Evolutionary conservation across 2,888 invertebrate genomes (phyloP), one percentile per base, ranked within the genome.

Genomic region (Heterodera filipjevi): DNA sequence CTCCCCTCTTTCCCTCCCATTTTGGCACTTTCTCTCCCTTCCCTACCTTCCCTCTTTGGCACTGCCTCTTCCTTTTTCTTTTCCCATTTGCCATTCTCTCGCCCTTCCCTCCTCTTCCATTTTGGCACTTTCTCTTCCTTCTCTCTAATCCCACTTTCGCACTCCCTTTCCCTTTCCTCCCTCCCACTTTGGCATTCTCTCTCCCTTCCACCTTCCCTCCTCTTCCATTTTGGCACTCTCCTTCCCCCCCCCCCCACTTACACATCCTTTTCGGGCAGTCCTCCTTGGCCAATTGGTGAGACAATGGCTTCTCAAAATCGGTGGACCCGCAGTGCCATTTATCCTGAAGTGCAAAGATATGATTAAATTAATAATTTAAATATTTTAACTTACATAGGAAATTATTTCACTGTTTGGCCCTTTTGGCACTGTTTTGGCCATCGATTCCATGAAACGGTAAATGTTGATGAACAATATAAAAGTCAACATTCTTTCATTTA

Each of bases 231-330:
- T 66, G 39, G 39, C 39, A 39, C 2, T 39, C 10, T n/a, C n/a
- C n/a, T n/a, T n/a, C n/a, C 39, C 39, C 19, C 53, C 22, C 6
- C 19, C 53, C 22, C 19, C 49, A 79, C 78, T 49, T 70, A 79
- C 77, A 79, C 79, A 79, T 79, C 79, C 79, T 30, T 53, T 49
- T 66, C 19, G 79, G 79, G 22, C 79, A 79, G 46, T 77, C 66
- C n/a, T 32, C 53, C 39, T 78, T 22, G 49, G 79, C 46, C 16
- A 79, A 14, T 19, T 79, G 79, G 59, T 79, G 79, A 32, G 77
- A 77, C n/a, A 79, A 44, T 30, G 59, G 46, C 30, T 35, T 79
- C 32, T 79, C 79, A 35, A 79, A 79, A 35, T 79, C 78, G 6
- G 59, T 32, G 39, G 79, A 64, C 16, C 79, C 79, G n/a, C 79